phyloP scores from a whole-genome alignment of 2,888 invertebrate genomes.

The Sisyra nigra region DNA sequence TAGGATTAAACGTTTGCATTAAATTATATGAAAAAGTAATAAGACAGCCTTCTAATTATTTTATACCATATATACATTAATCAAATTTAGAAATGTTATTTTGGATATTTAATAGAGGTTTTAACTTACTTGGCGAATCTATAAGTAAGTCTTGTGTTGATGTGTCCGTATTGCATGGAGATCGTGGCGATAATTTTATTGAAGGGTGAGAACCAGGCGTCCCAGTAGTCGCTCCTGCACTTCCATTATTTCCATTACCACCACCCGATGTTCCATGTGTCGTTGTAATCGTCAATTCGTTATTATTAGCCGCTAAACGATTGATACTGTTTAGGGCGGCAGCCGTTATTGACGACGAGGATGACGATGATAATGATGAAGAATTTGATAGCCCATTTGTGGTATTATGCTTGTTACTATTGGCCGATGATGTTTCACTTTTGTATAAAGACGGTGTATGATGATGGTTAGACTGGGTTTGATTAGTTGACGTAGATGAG shows the following conservation, averaged over 20 bases:
- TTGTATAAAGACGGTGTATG: conserved; percentile 19
- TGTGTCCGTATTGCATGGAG: conserved; percentile 44
- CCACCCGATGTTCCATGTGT: conserved; percentile 36
- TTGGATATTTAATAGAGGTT: neutral
- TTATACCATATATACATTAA: neutral
- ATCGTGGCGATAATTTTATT: conserved; percentile 51
- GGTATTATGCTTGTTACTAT: conserved; percentile 10
- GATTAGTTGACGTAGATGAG: conserved; percentile 25
- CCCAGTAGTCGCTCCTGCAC: conserved; percentile 18
- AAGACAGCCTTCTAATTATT: neutral
- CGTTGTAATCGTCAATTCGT: conserved; percentile 70
- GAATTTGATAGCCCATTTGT: conserved; percentile 12
- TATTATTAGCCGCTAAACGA: conserved; percentile 60
- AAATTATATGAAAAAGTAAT: too few species aligned
- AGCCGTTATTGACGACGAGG: conserved; percentile 31
- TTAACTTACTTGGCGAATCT: conserved; percentile 69
- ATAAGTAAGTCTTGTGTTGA: conserved; percentile 52
- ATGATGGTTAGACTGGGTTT: conserved; percentile 18
- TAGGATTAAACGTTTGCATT: too few species aligned
- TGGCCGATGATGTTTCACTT: conserved; percentile 3
- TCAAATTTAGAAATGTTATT: neutral
- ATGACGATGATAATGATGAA: conserved; percentile 5
- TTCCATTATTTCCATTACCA: too few species aligned
- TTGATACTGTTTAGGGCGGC: conserved; percentile 49
- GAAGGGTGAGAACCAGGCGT: conserved; percentile 21